phyloP scores from a whole-genome alignment of 2,113 vertebrate species.

The Gadus macrocephalus region DNA sequence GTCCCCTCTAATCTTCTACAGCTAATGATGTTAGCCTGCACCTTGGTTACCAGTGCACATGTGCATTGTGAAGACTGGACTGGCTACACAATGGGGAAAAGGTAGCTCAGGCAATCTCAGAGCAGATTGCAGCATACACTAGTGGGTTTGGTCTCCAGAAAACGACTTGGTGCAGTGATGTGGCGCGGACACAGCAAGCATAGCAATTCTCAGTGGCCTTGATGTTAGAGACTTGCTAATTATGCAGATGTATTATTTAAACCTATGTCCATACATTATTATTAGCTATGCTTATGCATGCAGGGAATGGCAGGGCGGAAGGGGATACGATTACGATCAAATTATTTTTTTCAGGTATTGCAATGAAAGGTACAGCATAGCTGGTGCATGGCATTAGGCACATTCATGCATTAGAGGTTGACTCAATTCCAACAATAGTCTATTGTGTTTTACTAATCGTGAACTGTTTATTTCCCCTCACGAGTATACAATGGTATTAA shows the following conservation, averaged over 20 bases:
- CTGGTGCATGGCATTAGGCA: too few species aligned
- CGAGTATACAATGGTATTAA: too few species aligned
- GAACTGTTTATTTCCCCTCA: too few species aligned
- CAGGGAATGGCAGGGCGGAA: too few species aligned
- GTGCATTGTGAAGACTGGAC: conserved; percentile 33
- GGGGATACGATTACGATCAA: too few species aligned
- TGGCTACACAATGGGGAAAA: conserved; percentile 32
- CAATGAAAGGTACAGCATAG: too few species aligned
- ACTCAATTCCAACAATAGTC: too few species aligned
- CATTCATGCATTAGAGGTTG: too few species aligned
- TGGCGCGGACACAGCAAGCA: conserved; percentile 23
- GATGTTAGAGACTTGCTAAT: conserved; percentile 1
- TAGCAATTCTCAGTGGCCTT: conserved; percentile 1
- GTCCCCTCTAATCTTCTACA: conserved; percentile 27
- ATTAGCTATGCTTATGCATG: not conserved
- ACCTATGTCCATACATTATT: not conserved
- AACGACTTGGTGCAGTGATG: conserved; percentile 11
- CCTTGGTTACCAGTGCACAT: conserved; percentile 33
- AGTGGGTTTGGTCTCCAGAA: conserved; percentile 30
- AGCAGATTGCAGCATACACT: conserved; percentile 39
- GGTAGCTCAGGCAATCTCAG: conserved; percentile 42
- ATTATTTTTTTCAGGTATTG: too few species aligned
- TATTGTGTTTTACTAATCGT: too few species aligned
- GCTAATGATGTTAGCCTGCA: conserved; percentile 33
- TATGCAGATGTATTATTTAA: conserved; percentile 10